Evolutionary conservation across 2,888 invertebrate species (phyloP), one percentile per base, ranked within the genome.

Genomic region (Drosophila differens): DNA sequence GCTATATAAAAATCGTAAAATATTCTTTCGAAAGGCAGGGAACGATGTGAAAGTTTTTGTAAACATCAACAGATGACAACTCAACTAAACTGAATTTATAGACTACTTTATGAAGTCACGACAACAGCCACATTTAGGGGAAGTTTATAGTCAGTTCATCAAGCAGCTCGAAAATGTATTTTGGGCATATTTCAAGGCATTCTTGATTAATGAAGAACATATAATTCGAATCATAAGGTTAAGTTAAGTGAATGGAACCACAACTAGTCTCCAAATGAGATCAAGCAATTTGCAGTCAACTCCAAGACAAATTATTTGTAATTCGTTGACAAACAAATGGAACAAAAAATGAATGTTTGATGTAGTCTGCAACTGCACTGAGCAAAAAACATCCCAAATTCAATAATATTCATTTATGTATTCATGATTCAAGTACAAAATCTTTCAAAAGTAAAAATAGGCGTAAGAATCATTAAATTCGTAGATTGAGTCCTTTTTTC

Each of bases 1-100:
- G 83, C 83, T 72, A 86, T 86, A 86, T 85, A 86, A 86, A 90
- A 88, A 88, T 88, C 85, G 85, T 86, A 90, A 86, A 86, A 86
- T 81, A 83, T 64, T 32, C 59, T 7, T 49, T 32, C 47, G 25
- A 22, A 33, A 19, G 33, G 35, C 30, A 47, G 22, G 30, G 14
- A 37, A 16, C 28, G 22, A 28, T 30, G 55, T n/a, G 30, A 49
- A 70, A 79, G 70, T 69, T 62, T 62, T 66, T 51, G 51, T 55
- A 70, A 67, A 67, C 76, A 64, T 67, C 70, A 30, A 14, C 77
- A 63, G 65, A 69, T 76, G 68, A 81, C 71, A 80, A 47, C 47
- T 7, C 22, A 47, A 73, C 25, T 47, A 16, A 25, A 57, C 39
- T 57, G 14, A 78, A 75, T 86, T 85, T 86, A 89, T 86, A 63